Evolutionary conservation across 2,797 vertebrate genomes (phyloP), one percentile per base, ranked within the genome.

Genomic region (Basileuterus tristriatus): DNA sequence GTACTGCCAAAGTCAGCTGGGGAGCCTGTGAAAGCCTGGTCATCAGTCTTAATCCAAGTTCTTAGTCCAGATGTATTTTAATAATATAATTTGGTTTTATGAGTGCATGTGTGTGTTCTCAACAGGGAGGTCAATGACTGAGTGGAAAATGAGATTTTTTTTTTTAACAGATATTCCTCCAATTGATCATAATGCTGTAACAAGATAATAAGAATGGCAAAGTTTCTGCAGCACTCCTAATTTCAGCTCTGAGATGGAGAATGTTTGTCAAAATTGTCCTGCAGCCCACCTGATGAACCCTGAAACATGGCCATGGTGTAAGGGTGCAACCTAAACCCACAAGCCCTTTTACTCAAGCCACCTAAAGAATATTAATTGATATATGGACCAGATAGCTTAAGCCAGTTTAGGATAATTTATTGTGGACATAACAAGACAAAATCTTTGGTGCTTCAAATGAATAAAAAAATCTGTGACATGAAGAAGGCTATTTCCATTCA

Each of bases 41-140:
- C 83, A 76, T 87, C 74, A 63, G 70, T 86, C 74, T 92, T 84
- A 90, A 83, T 88, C 83, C 93, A 94, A 90, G 70, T 74, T 89
- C 83, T 91, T 77, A 91, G 65, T 64, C 80, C 91, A 95, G 87
- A 93, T 87, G 77, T 90, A 94, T 82, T 91, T 90, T 82, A 93
- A 93, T 90, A 95, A 93, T 81, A 86, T 60, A 88, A 92, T 86
- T 93, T 83, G 15, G 26, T 79, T 96, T 94, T 93, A 92, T 79
- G 70, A 67, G 67, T 93, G 91, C 85, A 36, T 82, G 93, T 91
- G 90, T 91, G 92, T 90, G 91, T 90, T 96, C 89, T 95, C 74
- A 79, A 93, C 82, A 88, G 63, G 74, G 91, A 94, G 87, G 92
- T 89, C 82, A 96, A 74, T 71, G 85, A 70, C 63, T 64, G 67